Evolutionary conservation across 2,113 vertebrate species (phyloP).

Genomic region (Entelurus aequoreus): DNA sequence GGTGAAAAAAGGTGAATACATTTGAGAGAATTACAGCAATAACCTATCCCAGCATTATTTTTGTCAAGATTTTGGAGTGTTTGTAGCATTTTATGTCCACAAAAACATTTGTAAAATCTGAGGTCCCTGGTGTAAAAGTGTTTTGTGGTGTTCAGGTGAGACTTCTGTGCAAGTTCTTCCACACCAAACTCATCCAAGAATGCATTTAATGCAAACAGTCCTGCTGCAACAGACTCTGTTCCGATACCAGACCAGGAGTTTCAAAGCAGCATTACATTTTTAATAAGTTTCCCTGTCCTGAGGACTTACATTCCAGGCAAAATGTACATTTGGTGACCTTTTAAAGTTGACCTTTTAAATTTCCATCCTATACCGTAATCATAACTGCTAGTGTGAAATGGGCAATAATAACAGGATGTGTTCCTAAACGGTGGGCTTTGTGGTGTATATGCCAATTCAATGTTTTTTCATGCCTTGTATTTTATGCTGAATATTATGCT

Average conservation of each 20-base stretch:
- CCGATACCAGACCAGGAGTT: no score
- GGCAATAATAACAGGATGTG: background rate
- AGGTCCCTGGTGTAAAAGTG: conserved; percentile 17
- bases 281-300: background rate
- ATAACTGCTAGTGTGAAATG: background rate
- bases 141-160: background rate
- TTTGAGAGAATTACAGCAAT: no score
- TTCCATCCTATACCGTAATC: background rate
- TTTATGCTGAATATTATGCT: conserved; percentile 3
- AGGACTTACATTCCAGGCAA: background rate
- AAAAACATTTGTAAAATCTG: no score
- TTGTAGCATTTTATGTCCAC: no score
- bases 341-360: background rate
- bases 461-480: background rate
- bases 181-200: no score
- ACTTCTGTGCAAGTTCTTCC: background rate
- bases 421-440: background rate
- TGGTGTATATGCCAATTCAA: no score
- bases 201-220: no score
- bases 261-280: background rate
- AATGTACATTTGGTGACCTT: background rate
- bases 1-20: no score
- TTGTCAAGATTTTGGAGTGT: no score
- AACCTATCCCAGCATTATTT: no score
- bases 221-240: no score